A percentile compares a stretch with the other conserved stretches of the same genome.
phyloP scores from a whole-genome alignment of 2,888 invertebrate species.

The Chrysolina haemoptera region DNA sequence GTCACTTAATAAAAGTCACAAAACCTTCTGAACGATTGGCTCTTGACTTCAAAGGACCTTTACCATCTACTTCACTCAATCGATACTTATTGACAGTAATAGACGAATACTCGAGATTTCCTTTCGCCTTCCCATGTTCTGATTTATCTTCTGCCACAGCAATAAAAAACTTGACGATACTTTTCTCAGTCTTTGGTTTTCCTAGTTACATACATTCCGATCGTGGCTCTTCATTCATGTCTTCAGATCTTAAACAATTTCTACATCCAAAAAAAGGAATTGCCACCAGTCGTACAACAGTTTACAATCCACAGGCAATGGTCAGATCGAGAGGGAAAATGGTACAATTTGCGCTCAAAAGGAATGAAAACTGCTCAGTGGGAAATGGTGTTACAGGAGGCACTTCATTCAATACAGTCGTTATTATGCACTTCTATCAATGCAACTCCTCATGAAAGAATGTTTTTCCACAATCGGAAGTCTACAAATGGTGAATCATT shows the following conservation, averaged over 20 bases:
- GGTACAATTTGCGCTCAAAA: too few relatives aligned
- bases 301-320: too few relatives aligned
- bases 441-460: too few relatives aligned
- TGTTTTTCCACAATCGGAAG: too few relatives aligned
- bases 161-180: constrained; percentile 34
- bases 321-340: too few relatives aligned
- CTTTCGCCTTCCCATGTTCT: constrained; percentile 46
- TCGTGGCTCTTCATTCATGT: constrained; percentile 42
- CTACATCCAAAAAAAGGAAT: constrained; percentile 41
- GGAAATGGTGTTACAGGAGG: too few relatives aligned
- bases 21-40: constrained; percentile 48
- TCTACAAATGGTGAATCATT: too few relatives aligned
- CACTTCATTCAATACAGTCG: too few relatives aligned
- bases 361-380: too few relatives aligned
- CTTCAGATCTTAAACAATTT: neutral
- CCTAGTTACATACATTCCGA: constrained; percentile 50
- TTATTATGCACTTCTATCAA: too few relatives aligned
- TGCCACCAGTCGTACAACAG: constrained; percentile 41
- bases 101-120: constrained; percentile 35
- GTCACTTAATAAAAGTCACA: constrained; percentile 37
- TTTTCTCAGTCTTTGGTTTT: constrained; percentile 42
- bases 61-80: constrained; percentile 37
- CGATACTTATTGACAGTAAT: constrained; percentile 46
- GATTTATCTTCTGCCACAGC: constrained; percentile 43
- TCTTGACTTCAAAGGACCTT: constrained; percentile 35